These are phyloP conservation scores for Chunga burmeisteri DNA, from an alignment of 2,113 vertebrate genomes.

Conservation along the genomic window DNA sequence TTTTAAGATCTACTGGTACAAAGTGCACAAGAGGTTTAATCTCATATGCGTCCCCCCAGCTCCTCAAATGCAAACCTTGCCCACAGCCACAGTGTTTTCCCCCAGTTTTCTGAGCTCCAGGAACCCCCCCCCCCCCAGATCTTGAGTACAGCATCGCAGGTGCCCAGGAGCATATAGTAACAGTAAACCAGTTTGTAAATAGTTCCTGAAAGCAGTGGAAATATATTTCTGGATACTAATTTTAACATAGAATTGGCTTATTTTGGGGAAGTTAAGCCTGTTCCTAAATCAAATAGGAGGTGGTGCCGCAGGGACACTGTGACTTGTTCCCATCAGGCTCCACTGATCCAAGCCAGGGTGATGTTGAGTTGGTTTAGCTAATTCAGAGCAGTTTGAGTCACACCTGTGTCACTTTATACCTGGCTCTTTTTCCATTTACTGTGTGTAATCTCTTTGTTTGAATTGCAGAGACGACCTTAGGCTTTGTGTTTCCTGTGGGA, in stretches of 20 bases:
- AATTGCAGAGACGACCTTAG: neutral
- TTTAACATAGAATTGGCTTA: neutral
- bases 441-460: neutral
- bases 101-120: neutral
- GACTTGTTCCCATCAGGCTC: neutral
- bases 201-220: neutral
- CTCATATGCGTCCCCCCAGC: neutral
- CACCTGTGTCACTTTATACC: neutral
- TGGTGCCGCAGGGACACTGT: neutral
- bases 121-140: neutral
- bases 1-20: neutral
- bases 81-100: neutral
- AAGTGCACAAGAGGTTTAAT: neutral
- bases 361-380: neutral
- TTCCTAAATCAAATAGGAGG: neutral
- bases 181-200: neutral
- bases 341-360: fast-evolving
- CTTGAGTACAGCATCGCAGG: neutral
- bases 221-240: neutral
- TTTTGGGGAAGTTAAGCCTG: neutral
- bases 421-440: neutral
- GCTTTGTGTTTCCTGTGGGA: neutral
- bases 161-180: neutral
- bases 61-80: neutral
- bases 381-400: neutral